A percentile compares a stretch with the other conserved stretches of the same genome.
These are phyloP conservation scores for Myioborus melanocephalus DNA, from an alignment of 2,797 vertebrate genomes.

Conservation along the genomic window DNA sequence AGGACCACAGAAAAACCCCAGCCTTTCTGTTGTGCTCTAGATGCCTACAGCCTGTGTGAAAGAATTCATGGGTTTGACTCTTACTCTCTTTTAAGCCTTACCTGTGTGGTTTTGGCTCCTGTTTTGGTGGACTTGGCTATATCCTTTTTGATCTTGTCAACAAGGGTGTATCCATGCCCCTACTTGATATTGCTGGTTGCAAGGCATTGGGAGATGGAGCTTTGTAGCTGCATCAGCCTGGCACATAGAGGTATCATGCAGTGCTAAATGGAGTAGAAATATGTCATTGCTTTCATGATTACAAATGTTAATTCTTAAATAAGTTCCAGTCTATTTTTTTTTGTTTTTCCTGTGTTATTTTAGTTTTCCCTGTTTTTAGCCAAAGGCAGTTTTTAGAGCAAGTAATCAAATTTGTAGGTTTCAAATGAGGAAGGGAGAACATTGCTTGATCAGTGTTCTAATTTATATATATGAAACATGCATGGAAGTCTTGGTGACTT, in stretches of 20 bases:
- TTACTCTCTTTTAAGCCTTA: not conserved
- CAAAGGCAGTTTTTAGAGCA: not conserved
- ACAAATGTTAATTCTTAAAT: conserved; percentile 2
- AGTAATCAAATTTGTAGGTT: not conserved
- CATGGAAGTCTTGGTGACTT: not conserved
- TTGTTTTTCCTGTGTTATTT: not conserved
- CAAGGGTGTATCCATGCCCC: not conserved
- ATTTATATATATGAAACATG: not conserved
- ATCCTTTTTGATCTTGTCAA: not conserved
- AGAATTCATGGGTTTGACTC: not conserved
- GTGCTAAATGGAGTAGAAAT: conserved; percentile 32
- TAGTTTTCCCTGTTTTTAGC: not conserved
- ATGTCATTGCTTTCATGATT: not conserved
- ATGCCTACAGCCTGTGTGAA: not conserved
- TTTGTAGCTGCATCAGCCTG: not conserved
- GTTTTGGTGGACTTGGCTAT: not conserved
- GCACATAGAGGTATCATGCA: not conserved
- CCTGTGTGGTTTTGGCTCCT: not conserved
- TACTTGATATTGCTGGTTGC: not conserved
- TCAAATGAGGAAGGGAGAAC: not conserved
- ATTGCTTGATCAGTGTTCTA: not conserved
- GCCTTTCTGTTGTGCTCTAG: not conserved
- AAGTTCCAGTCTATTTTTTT: not conserved
- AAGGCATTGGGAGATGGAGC: not conserved
- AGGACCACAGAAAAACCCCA: not conserved